Evolutionary conservation across 2,797 vertebrate genomes (phyloP).

Genomic region (Balearica regulorum): DNA sequence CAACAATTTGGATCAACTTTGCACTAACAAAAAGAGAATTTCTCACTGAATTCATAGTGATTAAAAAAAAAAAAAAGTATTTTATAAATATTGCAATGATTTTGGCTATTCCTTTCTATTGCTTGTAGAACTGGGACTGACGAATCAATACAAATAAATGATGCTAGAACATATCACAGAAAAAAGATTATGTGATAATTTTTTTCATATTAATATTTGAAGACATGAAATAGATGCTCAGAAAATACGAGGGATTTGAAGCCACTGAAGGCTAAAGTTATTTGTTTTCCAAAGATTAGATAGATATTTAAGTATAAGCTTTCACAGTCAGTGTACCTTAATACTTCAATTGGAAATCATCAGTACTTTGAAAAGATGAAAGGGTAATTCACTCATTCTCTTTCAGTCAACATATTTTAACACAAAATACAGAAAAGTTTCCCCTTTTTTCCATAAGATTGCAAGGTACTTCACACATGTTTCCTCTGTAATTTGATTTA

Average conservation of each 20-base stretch:
- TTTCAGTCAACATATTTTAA: conserved; percentile 2
- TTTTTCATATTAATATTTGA: conserved; percentile 42
- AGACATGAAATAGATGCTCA: conserved; percentile 17
- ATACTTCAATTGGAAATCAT: conserved; percentile 8
- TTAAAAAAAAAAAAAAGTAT: not conserved
- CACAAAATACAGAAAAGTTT: not conserved
- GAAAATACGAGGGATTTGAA: conserved; percentile 23
- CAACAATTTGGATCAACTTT: not conserved
- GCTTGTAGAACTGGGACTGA: not conserved
- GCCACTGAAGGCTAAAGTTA: not conserved
- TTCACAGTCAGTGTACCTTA: not conserved
- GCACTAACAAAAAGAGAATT: not conserved
- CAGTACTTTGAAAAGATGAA: not conserved
- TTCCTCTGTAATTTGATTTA: not conserved
- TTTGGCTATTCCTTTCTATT: not conserved
- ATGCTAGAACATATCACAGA: not conserved
- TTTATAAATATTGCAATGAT: not conserved
- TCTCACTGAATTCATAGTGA: not conserved
- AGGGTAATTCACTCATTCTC: conserved; percentile 1
- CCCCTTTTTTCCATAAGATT: not conserved
- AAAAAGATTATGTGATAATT: not conserved
- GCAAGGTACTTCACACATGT: not conserved
- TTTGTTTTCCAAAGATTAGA: conserved; percentile 33
- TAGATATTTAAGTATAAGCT: conserved; percentile 16
- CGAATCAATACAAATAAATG: not conserved